Evolutionary conservation across 2,113 vertebrate species (phyloP).

Genomic region (Phyllostomus discolor): DNA sequence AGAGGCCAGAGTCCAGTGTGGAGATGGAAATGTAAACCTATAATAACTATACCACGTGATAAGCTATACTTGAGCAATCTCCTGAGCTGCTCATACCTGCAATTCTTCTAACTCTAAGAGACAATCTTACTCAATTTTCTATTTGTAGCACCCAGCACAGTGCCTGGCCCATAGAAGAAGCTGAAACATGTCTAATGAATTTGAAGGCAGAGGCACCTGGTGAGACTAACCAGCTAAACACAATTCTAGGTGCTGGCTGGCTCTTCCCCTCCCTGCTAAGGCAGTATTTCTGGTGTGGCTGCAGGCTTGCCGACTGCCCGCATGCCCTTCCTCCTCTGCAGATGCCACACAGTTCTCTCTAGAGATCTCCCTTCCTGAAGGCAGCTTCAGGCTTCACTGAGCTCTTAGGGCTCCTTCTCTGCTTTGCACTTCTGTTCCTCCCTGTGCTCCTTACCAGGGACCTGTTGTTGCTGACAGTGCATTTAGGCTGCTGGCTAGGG

Average conservation of each 20-base stretch:
- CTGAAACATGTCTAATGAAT: background rate
- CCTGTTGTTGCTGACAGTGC: background rate
- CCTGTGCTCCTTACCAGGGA: background rate
- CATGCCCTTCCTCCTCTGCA: background rate
- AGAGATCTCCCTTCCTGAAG: background rate
- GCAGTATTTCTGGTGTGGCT: background rate
- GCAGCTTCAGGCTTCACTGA: background rate
- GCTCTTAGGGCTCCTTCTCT: background rate
- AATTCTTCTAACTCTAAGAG: background rate
- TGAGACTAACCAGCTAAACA: background rate
- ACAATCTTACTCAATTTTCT: background rate
- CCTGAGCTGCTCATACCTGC: background rate
- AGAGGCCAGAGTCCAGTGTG: background rate
- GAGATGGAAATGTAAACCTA: background rate
- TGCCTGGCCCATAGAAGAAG: background rate
- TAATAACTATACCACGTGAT: background rate
- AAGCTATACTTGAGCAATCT: background rate
- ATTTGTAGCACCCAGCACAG: background rate
- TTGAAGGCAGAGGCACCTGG: background rate
- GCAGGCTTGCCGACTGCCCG: background rate
- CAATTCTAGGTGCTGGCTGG: background rate
- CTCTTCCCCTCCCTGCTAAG: background rate
- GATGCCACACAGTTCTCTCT: background rate
- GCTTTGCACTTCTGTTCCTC: background rate
- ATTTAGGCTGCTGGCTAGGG: background rate